Evolutionary conservation across 2,113 vertebrate species (phyloP).

Genomic region (Drymodes brunneopygia): DNA sequence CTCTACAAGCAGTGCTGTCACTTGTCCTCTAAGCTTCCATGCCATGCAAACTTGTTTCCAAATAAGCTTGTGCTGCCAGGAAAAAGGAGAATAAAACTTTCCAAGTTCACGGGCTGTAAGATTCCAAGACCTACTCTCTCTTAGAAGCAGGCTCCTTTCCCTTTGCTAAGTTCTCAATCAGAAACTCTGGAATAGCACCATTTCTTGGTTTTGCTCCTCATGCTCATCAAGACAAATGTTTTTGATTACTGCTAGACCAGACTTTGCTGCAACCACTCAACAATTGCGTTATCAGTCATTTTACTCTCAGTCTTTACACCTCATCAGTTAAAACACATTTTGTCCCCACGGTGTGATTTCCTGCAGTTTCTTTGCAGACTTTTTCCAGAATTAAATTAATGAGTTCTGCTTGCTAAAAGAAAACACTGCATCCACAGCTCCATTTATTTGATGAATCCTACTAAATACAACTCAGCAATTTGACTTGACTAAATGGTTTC

Average conservation of each 20-base stretch:
- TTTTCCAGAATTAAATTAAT: slow-evolving; percentile 7
- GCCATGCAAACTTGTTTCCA: background rate
- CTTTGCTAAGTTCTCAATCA: background rate
- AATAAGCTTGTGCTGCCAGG: background rate
- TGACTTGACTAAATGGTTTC: background rate
- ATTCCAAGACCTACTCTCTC: background rate
- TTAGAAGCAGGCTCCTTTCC: background rate
- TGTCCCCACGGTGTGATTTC: background rate
- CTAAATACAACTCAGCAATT: background rate
- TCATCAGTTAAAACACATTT: background rate
- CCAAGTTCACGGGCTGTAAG: background rate
- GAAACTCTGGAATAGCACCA: background rate
- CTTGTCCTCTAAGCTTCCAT: background rate
- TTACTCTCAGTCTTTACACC: slow-evolving; percentile 2
- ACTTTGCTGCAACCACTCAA: background rate
- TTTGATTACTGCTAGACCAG: background rate
- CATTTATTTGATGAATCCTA: slow-evolving; percentile 5
- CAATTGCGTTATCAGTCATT: slow-evolving; percentile 1
- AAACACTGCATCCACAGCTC: background rate
- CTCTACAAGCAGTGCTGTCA: background rate
- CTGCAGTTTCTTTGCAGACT: background rate
- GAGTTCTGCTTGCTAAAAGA: background rate
- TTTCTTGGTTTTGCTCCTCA: background rate
- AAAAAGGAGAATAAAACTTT: background rate
- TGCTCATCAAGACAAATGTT: slow-evolving; percentile 4